phyloP scores from a whole-genome alignment of 1,140 invertebrate species.

The Ctenoplectra terminalis region DNA sequence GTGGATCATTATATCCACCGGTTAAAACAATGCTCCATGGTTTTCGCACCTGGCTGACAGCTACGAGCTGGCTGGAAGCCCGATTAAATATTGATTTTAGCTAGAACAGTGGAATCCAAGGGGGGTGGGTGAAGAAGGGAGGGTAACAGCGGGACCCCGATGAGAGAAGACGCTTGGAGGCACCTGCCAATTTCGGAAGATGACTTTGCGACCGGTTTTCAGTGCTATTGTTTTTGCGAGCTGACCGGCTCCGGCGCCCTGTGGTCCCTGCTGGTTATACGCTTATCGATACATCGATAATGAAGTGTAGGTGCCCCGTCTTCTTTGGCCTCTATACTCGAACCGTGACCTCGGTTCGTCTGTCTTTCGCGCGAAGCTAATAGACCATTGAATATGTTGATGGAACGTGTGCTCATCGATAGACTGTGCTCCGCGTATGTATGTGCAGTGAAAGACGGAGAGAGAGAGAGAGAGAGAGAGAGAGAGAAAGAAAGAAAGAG shows the following conservation, averaged over 20 bases:
- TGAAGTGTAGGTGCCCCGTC: slow-evolving; percentile 47
- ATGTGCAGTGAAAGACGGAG: neutral
- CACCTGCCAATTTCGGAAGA: slow-evolving; percentile 70
- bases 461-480: neutral
- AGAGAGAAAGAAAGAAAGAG: neutral
- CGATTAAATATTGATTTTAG: slow-evolving; percentile 75
- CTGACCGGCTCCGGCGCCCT: slow-evolving; percentile 39
- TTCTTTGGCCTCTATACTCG: slow-evolving; percentile 45
- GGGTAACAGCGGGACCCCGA: neutral
- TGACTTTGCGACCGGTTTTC: slow-evolving; percentile 64
- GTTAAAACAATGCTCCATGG: slow-evolving; percentile 57
- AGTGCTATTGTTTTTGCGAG: slow-evolving; percentile 52
- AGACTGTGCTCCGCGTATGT: neutral
- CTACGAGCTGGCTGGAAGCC: slow-evolving; percentile 44
- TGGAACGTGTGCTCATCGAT: slow-evolving; percentile 59
- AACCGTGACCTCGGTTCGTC: slow-evolving; percentile 48
- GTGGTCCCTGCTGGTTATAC: slow-evolving; percentile 44
- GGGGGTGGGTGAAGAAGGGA: neutral
- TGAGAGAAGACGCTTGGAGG: slow-evolving; percentile 22
- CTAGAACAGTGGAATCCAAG: slow-evolving; percentile 26
- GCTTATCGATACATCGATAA: slow-evolving; percentile 60
- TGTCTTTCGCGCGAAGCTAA: slow-evolving; percentile 56
- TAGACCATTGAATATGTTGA: slow-evolving; percentile 71
- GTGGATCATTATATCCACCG: slow-evolving; percentile 43
- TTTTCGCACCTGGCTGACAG: slow-evolving; percentile 73